Evolutionary conservation across 2,113 vertebrate genomes (phyloP), one percentile per base, ranked within the genome.

Genomic region (Lichenostomus cassidix): DNA sequence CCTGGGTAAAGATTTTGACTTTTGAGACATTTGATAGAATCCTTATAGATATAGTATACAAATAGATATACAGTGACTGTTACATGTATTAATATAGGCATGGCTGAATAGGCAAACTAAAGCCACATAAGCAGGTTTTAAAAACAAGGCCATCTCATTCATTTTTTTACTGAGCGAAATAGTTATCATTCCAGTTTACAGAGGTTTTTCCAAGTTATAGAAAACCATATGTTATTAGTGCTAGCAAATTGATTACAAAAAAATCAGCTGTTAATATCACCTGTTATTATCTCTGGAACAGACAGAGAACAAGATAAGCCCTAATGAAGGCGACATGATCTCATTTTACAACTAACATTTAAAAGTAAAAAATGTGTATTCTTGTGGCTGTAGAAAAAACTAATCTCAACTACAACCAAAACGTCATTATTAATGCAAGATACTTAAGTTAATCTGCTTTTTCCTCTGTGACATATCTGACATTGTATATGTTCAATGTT

Each of bases 241-340:
- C 87, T 96, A 80, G 86, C 92, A 93, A 98, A 97, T 97, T 98
- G 92, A 97, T 98, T 98, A 98, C 97, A 97, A 97, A 97, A 39
- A 39, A 39, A 39, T 39, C 39, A 39, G 9, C 39, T 39, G 39
- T 39, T 39, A 39, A 39, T 39, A 39, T 84, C 89, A 91, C 93
- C 95, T 97, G 86, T 96, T 98, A 96, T 97, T 97, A 97, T 97
- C 96, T 83, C 95, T 94, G 75, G 89, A 96, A 95, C 69, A 97
- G 96, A 97, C 88, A 92, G 21, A 42, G 73, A 93, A 83, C 46
- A 69, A 96, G 96, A 98, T 97, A 93, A 93, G 37, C 55, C 62
- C 83, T 39, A 80, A 92, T 78, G 80, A 97, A 94, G 85, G 94
- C 84, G 63, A 84, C 95, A 87, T 90, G 46, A 90, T 96, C 92